Evolutionary conservation across 2,113 vertebrate species (phyloP).

Genomic region (Passer montanus): DNA sequence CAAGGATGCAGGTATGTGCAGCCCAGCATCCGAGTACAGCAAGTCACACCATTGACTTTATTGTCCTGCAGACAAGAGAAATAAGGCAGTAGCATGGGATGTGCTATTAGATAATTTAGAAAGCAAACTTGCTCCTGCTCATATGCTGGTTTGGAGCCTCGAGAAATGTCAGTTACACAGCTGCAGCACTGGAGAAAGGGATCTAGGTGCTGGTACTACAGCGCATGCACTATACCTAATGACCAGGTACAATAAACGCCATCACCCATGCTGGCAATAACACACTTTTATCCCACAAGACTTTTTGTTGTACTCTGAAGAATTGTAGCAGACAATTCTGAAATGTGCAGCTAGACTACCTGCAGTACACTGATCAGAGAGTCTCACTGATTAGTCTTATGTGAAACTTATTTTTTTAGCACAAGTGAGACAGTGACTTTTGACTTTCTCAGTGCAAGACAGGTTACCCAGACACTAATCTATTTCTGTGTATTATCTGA

Average conservation of each 20-base stretch:
- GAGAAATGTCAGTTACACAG: neutral
- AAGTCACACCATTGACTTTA: slow-evolving; percentile 97
- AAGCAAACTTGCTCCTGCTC: neutral
- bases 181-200: neutral
- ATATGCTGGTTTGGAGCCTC: neutral
- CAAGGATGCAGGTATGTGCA: slow-evolving; percentile 93
- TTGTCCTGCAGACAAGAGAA: slow-evolving; percentile 85
- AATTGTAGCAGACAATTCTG: neutral
- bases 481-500: neutral
- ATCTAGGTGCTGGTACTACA: neutral
- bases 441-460: neutral
- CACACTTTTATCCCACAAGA: neutral
- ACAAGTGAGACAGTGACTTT: neutral
- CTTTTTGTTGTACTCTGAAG: neutral
- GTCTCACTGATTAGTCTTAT: neutral
- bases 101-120: neutral
- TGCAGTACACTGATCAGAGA: neutral
- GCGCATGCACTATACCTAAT: neutral
- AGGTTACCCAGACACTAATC: neutral
- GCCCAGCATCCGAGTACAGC: slow-evolving; percentile 93
- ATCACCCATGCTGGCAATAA: neutral
- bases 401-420: neutral
- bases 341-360: neutral
- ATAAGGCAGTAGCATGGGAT: neutral
- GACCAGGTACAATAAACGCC: neutral